These are phyloP conservation scores for Dendrophyllia cribrosa DNA, from an alignment of 64 coral and sea anemone species.

Conservation along the genomic window DNA sequence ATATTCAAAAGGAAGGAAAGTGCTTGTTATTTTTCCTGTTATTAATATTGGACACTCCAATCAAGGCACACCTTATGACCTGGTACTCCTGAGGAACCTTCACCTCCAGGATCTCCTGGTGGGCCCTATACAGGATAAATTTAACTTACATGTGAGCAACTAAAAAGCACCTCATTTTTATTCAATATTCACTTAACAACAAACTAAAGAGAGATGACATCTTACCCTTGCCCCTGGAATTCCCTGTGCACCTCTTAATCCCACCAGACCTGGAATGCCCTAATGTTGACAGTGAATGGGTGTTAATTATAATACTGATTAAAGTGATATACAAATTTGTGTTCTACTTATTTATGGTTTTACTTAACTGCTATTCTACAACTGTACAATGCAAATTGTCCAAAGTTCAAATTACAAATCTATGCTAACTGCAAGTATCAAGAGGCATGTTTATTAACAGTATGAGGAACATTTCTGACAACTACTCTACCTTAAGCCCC, in stretches of 20 bases:
- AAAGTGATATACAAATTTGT: not conserved
- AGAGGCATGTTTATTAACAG: not conserved
- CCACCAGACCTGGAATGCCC: slow-evolving; percentile 13
- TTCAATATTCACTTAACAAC: not conserved
- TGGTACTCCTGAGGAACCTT: slow-evolving; percentile 16
- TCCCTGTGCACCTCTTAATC: slow-evolving; percentile 35
- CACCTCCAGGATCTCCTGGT: slow-evolving; percentile 18
- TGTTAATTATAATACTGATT: not conserved
- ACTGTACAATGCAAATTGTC: no score
- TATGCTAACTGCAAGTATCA: not conserved
- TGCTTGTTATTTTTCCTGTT: no score
- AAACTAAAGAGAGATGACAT: not conserved
- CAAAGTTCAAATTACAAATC: not conserved
- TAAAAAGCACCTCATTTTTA: not conserved
- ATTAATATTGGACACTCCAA: no score
- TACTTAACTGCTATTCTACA: not conserved
- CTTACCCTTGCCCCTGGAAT: slow-evolving; percentile 28
- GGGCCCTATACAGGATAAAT: not conserved
- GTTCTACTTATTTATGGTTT: not conserved
- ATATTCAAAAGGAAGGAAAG: no score
- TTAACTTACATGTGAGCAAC: not conserved
- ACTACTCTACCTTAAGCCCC: slow-evolving; percentile 1
- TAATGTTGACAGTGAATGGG: not conserved
- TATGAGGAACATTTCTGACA: not conserved
- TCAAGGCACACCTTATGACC: slow-evolving; percentile 19